Conservation (phyloP, 2,113 vertebrate species). For the Zosterops borbonicus region DNA sequence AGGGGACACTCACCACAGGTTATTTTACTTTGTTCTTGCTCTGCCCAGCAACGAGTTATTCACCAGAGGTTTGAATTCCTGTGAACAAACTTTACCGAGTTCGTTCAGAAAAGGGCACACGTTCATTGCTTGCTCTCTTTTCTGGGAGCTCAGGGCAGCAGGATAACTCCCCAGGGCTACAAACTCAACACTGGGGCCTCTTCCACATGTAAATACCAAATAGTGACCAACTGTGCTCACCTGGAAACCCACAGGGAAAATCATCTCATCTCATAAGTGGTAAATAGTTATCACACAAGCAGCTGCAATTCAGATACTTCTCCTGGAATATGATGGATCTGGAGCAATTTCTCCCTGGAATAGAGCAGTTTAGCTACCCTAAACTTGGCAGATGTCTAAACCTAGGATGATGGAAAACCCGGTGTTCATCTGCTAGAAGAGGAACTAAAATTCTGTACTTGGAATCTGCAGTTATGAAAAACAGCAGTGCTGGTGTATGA, state of each 20-base stretch:
- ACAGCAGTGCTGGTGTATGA: background rate
- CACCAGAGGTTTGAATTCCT: background rate
- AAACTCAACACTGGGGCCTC: background rate
- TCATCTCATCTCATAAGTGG: background rate
- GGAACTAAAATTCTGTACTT: background rate
- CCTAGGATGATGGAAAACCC: background rate
- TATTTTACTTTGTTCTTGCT: background rate
- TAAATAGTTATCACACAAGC: background rate
- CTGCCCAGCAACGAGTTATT: background rate
- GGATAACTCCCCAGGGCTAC: background rate
- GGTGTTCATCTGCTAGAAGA: background rate
- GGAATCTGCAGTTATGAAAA: background rate
- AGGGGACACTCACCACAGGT: background rate
- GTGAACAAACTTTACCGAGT: background rate
- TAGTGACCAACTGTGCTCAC: background rate
- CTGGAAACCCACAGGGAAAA: background rate
- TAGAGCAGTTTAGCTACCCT: background rate
- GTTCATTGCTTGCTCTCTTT: background rate
- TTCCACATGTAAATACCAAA: background rate
- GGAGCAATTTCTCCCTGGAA: background rate
- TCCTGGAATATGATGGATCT: background rate
- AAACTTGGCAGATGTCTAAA: background rate
- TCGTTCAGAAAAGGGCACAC: background rate
- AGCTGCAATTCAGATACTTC: background rate
- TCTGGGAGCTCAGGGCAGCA: background rate